phyloP scores from a whole-genome alignment of 2,797 vertebrate genomes.

The Peromyscus nudipes region DNA sequence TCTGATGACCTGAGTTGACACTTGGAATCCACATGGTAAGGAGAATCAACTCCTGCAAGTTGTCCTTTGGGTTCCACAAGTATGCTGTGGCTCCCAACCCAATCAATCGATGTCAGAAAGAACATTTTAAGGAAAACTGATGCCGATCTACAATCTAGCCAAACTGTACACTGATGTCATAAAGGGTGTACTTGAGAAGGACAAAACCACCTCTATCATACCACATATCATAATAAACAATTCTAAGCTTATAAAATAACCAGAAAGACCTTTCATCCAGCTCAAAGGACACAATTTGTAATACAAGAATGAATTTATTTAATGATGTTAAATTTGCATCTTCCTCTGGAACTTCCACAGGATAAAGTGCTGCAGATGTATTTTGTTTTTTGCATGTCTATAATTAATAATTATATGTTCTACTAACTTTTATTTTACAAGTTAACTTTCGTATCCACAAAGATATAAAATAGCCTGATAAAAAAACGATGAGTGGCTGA shows the following conservation, averaged over 20 bases:
- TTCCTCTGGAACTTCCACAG: neutral
- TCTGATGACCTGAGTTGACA: neutral
- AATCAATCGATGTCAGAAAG: neutral
- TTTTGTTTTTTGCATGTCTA: neutral
- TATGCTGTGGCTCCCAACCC: neutral
- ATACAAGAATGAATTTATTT: conserved; percentile 7
- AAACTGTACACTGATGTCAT: neutral
- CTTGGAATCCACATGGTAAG: neutral
- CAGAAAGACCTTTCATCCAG: neutral
- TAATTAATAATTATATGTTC: neutral
- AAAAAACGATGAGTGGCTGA: neutral
- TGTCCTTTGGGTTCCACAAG: neutral
- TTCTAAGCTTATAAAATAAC: neutral
- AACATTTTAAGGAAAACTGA: neutral
- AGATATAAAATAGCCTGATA: neutral
- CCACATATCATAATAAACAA: neutral
- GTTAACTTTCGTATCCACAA: neutral
- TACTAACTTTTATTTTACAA: neutral
- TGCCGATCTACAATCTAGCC: neutral
- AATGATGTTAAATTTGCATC: neutral
- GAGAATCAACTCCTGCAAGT: neutral
- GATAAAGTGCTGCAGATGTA: neutral
- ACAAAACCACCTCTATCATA: neutral
- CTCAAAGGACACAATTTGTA: neutral
- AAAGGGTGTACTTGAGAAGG: conserved; percentile 11